These are phyloP conservation scores for Erebia palarica DNA, from an alignment of 2,888 invertebrate genomes.

Conservation along the genomic window DNA sequence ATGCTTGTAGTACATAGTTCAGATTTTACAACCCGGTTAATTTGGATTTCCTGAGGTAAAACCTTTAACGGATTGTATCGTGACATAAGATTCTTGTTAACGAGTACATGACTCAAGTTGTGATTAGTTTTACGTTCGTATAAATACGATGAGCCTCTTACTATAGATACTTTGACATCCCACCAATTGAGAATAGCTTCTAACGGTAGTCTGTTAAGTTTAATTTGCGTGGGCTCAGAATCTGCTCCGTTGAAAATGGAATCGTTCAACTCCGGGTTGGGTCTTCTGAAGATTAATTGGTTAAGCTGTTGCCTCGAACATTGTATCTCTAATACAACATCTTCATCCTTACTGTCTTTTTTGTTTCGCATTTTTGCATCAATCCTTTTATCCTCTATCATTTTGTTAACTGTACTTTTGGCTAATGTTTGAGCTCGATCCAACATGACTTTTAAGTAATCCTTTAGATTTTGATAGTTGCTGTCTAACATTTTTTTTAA, in stretches of 20 bases:
- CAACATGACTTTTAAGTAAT: slow-evolving; percentile 54
- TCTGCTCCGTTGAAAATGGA: slow-evolving; percentile 54
- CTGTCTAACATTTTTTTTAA: slow-evolving; percentile 50
- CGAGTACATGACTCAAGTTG: slow-evolving; percentile 47
- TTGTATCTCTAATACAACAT: slow-evolving; percentile 53
- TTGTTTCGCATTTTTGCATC: background rate
- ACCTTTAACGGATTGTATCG: slow-evolving; percentile 20
- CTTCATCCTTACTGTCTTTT: slow-evolving; percentile 34
- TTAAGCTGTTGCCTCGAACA: slow-evolving; percentile 55
- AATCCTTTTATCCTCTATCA: slow-evolving; percentile 29
- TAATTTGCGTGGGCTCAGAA: slow-evolving; percentile 44
- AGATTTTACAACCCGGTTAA: background rate
- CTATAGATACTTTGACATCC: slow-evolving; percentile 45
- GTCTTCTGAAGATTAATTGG: slow-evolving; percentile 51
- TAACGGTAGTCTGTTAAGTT: slow-evolving; percentile 37
- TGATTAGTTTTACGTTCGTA: slow-evolving; percentile 47
- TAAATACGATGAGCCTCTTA: background rate
- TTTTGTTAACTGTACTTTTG: slow-evolving; percentile 43
- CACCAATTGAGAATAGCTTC: slow-evolving; percentile 55
- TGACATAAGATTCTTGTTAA: slow-evolving; percentile 48
- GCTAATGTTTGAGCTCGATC: slow-evolving; percentile 49
- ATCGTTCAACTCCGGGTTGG: slow-evolving; percentile 44
- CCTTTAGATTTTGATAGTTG: slow-evolving; percentile 57
- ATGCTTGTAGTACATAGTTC: background rate
- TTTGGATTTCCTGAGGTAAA: slow-evolving; percentile 38